Base-by-base conservation (phyloP, 2,888 invertebrate genomes). In the Heliconius sara region DNA sequence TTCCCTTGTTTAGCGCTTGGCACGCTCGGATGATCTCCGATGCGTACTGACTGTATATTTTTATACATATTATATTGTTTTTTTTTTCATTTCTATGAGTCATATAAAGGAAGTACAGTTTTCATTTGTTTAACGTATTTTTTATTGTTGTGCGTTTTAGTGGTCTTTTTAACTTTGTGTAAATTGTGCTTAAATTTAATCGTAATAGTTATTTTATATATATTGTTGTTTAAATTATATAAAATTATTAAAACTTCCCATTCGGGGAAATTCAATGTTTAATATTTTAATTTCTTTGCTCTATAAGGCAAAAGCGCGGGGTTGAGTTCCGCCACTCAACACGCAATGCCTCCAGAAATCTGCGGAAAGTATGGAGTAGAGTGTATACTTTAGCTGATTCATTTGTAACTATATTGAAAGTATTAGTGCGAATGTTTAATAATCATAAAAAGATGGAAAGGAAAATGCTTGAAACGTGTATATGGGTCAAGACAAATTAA, bases 11-110 rank as follows among this genome's bases (percentile, higher is more conserved):
- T 22, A 68, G 57, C 43, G 60, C 68, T 82, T 77, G 77, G 77
- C 82, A 80, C 75, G 79, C 77, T 77, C 80, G 77, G 77, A 43
- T 80, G 77, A 75, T 77, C 65, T 82, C 75, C 71, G 67, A 81
- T 79, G 79, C 81, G 70, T 72, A 66, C 43, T 43, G 75, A 27
- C 65, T 22, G 65, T 70, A 78, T 72, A 66, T 79, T 77, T 71
- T 57, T 74, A 30, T 65, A 75, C 27, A 43, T 63, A 25, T 74
- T 25, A 25, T 25, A 30, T 30, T 27, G 27, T 19, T 27, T 22
- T 19, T 43, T 70, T 16, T 52, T 52, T n/a, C 39, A 34, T 74
- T 39, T 0, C 34, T 34, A 25, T 19, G n/a, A 43, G 43, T 30
- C 39, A 68, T 39, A 68, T 39, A 39, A n/a, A 39, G 9, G 57